Evolutionary conservation across 2,888 invertebrate genomes (phyloP).

Genomic region (Xestia rhomboidea): DNA sequence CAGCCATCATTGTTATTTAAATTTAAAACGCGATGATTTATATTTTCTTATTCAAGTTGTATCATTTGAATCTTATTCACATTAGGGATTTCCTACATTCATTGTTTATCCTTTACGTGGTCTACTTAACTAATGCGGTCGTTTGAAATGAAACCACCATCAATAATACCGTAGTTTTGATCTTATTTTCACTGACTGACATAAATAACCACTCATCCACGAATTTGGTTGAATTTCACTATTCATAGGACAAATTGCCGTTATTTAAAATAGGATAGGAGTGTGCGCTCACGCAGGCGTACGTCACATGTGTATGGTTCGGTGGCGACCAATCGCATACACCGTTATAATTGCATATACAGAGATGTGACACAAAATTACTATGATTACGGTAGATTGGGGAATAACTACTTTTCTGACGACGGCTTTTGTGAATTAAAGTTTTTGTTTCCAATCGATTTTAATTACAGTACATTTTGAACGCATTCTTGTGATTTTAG

Average conservation of each 20-base stretch:
- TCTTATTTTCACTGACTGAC: slow-evolving; percentile 66
- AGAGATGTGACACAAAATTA: slow-evolving; percentile 69
- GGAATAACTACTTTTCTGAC: slow-evolving; percentile 38
- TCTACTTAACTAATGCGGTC: slow-evolving; percentile 24
- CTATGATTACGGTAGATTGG: slow-evolving; percentile 61
- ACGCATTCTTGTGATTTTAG: slow-evolving; percentile 8
- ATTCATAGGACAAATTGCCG: slow-evolving; percentile 75
- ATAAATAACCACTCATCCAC: slow-evolving; percentile 71
- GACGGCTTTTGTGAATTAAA: slow-evolving; percentile 36
- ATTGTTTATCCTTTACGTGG: slow-evolving; percentile 49
- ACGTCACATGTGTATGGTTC: slow-evolving; percentile 79
- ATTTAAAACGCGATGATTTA: slow-evolving; percentile 17
- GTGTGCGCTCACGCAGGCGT: slow-evolving; percentile 69
- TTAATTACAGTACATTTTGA: slow-evolving; percentile 42
- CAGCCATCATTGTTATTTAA: slow-evolving; percentile 18
- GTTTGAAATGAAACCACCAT: slow-evolving; percentile 26
- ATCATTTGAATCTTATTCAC: slow-evolving; percentile 59
- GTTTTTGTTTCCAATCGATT: slow-evolving; percentile 39
- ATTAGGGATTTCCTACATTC: slow-evolving; percentile 50
- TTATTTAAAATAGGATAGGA: slow-evolving; percentile 70
- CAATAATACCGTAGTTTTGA: slow-evolving; percentile 36
- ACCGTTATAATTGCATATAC: slow-evolving; percentile 77
- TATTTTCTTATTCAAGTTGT: slow-evolving; percentile 30
- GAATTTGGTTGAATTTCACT: slow-evolving; percentile 67
- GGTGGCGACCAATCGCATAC: slow-evolving; percentile 69